A percentile compares a stretch with the other conserved stretches of the same genome.
Conservation (phyloP, 2,797 vertebrate species). For the Podargus strigoides region DNA sequence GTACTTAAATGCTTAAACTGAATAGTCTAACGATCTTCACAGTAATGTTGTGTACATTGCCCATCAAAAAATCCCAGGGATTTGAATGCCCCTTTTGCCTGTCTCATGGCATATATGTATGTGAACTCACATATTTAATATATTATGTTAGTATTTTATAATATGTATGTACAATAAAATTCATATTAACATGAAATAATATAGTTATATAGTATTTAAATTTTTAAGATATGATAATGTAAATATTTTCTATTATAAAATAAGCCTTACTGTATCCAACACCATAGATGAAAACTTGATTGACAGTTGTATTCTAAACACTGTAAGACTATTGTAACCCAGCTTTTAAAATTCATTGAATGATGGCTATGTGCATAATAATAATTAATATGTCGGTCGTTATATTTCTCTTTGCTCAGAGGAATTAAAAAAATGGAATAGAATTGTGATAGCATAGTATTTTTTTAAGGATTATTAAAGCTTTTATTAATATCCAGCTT, state of each 20-base stretch:
- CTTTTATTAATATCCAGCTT: constrained; percentile 1
- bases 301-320: not conserved
- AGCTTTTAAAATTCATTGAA: not conserved
- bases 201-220: not conserved
- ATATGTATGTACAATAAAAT: not conserved
- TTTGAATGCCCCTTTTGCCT: not conserved
- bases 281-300: not conserved
- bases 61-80: not conserved
- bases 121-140: not conserved
- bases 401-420: not conserved
- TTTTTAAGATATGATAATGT: not conserved
- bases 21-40: not conserved
- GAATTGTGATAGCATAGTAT: not conserved
- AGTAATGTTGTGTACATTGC: not conserved
- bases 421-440: not conserved
- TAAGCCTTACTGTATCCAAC: not conserved
- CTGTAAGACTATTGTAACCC: not conserved
- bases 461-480: constrained; percentile 15
- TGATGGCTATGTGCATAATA: not conserved
- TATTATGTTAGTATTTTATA: not conserved
- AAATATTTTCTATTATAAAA: not conserved
- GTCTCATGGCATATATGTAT: not conserved
- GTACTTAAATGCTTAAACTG: not conserved
- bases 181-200: not conserved
- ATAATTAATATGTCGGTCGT: not conserved